These are phyloP conservation scores for Polymixis flavicincta DNA, from an alignment of 2,888 invertebrate species.

Conservation along the genomic window DNA sequence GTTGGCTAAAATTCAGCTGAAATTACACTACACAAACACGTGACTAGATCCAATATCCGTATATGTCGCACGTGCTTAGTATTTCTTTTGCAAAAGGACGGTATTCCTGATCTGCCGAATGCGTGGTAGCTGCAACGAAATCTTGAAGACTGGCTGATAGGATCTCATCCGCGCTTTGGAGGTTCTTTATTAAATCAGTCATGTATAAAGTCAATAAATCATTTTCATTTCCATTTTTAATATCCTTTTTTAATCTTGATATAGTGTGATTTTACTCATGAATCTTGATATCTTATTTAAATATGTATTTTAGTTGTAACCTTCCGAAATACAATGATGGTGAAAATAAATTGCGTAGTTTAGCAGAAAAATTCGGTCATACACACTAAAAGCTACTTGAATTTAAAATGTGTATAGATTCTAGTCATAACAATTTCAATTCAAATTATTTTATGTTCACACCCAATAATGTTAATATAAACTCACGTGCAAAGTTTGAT, in stretches of 20 bases:
- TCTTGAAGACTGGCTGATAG: no score
- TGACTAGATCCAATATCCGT: neutral
- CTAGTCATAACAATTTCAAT: slow-evolving; percentile 12
- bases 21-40: slow-evolving; percentile 11
- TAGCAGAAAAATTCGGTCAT: neutral
- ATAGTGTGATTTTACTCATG: no score
- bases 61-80: neutral
- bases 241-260: no score
- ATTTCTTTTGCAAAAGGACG: neutral
- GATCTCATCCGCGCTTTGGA: no score
- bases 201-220: no score
- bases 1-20: slow-evolving; percentile 17
- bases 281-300: no score
- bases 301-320: neutral
- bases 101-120: no score
- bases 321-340: neutral
- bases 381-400: neutral
- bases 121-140: no score
- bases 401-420: neutral
- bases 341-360: neutral
- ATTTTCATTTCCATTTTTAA: no score
- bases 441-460: slow-evolving; percentile 5
- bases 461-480: slow-evolving; percentile 22
- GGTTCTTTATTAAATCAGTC: no score
- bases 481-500: slow-evolving; percentile 39